Percentiles rank a stretch among this genome's conserved stretches.
Evolutionary conservation across 2,888 invertebrate genomes (phyloP).

Genomic region (Acronicta leporina): DNA sequence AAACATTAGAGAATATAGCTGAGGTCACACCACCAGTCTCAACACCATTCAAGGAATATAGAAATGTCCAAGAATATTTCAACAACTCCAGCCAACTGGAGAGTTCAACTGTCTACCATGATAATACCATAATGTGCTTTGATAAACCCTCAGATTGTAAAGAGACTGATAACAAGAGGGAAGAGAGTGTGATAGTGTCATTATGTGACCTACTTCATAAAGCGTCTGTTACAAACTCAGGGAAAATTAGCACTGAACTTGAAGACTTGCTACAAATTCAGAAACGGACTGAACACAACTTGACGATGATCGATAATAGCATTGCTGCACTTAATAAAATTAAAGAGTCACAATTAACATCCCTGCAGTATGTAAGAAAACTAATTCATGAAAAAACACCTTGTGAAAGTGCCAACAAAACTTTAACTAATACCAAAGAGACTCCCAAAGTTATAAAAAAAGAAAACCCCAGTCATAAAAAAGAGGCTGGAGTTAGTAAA

Average conservation of each 20-base stretch:
- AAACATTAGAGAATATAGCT: conserved; percentile 69
- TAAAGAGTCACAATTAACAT: conserved; percentile 70
- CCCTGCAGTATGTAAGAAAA: conserved; percentile 69
- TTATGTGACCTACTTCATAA: conserved; percentile 78
- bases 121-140: conserved; percentile 79
- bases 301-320: conserved; percentile 71
- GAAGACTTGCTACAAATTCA: conserved; percentile 71
- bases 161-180: conserved; percentile 63
- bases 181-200: conserved; percentile 79
- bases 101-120: conserved; percentile 63
- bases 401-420: conserved; percentile 53
- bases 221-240: conserved; percentile 67
- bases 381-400: conserved; percentile 67
- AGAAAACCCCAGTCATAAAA: conserved; percentile 51
- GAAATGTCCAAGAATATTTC: conserved; percentile 75
- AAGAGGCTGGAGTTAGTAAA: conserved; percentile 53
- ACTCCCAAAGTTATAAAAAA: conserved; percentile 48
- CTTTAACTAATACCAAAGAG: conserved; percentile 51
- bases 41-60: conserved; percentile 79
- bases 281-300: conserved; percentile 67
- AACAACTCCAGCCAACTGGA: conserved; percentile 72
- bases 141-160: conserved; percentile 64
- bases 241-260: conserved; percentile 64
- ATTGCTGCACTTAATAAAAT: conserved; percentile 68
- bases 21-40: conserved; percentile 76